Conservation (phyloP, 2,113 vertebrate genomes). For the Pagrus major region DNA sequence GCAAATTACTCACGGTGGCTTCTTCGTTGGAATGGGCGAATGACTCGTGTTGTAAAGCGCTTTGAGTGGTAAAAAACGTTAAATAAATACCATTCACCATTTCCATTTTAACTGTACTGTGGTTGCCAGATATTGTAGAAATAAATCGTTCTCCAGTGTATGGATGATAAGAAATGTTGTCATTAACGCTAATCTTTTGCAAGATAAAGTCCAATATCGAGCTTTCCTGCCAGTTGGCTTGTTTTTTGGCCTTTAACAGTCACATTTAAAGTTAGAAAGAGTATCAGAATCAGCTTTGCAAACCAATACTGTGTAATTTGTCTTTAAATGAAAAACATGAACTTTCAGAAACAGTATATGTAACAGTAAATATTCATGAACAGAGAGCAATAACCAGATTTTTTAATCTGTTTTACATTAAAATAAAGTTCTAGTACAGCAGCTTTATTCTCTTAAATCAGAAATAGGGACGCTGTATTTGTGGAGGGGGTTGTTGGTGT, state of each 20-base stretch:
- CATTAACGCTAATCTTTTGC: background rate
- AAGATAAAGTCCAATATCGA: background rate
- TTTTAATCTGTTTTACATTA: background rate
- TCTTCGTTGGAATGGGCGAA: too few species aligned
- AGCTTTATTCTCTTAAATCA: constrained; percentile 10
- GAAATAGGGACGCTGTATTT: too few species aligned
- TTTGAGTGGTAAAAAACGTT: too few species aligned
- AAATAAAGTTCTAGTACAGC: background rate
- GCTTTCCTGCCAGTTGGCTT: background rate
- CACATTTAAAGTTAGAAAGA: background rate
- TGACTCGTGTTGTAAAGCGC: too few species aligned
- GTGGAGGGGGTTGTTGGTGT: background rate
- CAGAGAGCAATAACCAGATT: background rate
- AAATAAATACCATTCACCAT: too few species aligned
- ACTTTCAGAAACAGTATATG: background rate
- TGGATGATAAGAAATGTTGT: background rate
- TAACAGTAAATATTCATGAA: background rate
- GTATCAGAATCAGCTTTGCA: background rate
- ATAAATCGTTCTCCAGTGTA: background rate
- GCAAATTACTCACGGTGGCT: too few species aligned
- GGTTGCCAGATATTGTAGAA: background rate
- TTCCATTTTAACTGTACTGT: too few species aligned
- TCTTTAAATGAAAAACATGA: background rate
- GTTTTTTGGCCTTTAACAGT: background rate
- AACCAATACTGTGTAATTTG: background rate